Percentiles rank a stretch among this genome's conserved stretches.
Evolutionary conservation across 2,888 invertebrate species (phyloP).

Genomic region (Pteria penguin): DNA sequence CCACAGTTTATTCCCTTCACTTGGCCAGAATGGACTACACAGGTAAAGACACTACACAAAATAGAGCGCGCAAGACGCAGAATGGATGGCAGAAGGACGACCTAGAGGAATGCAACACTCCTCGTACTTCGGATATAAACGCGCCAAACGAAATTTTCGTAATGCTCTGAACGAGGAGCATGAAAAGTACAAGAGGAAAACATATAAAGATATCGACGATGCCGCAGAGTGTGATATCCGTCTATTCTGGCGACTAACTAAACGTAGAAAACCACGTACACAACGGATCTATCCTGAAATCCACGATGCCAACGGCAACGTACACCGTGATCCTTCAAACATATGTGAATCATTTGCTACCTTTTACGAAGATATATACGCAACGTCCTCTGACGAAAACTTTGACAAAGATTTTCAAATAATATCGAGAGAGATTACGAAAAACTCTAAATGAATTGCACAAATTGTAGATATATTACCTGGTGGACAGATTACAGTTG

Average conservation of each 20-base stretch:
- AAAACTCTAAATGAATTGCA: too few relatives aligned
- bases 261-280: neutral
- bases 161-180: neutral
- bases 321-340: neutral
- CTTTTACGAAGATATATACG: slow-evolving; percentile 11
- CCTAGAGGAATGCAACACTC: neutral
- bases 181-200: slow-evolving; percentile 1
- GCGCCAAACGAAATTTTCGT: slow-evolving; percentile 10
- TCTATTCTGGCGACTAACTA: slow-evolving; percentile 23
- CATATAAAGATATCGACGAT: slow-evolving; percentile 11
- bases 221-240: slow-evolving; percentile 24
- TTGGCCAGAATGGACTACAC: neutral
- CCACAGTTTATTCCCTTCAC: neutral
- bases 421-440: neutral
- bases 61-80: neutral
- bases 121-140: slow-evolving; percentile 17
- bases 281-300: slow-evolving; percentile 12
- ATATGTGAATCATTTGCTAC: slow-evolving; percentile 11
- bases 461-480: slow-evolving; percentile 7
- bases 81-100: slow-evolving; percentile 23
- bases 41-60: neutral
- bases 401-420: slow-evolving; percentile 2
- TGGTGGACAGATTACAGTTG: neutral
- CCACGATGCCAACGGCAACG: neutral
- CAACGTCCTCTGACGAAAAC: neutral